Evolutionary conservation across 2,113 vertebrate species (phyloP), one percentile per base, ranked within the genome.

Genomic region (Tympanuchus pallidicinctus): DNA sequence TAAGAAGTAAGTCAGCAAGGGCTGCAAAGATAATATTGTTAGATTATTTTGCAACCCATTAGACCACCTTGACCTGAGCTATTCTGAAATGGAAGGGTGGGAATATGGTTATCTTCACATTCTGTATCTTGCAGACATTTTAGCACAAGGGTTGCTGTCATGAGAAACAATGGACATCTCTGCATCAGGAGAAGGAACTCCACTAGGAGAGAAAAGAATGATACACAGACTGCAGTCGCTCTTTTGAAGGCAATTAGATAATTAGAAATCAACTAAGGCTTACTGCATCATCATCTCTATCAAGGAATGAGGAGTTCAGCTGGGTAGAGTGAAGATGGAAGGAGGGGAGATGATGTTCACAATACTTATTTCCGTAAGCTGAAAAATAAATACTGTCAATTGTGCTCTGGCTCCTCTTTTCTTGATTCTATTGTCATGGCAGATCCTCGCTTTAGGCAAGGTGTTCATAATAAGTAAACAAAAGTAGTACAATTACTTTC

Each of bases 401-500:
- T 47, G 50, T 36, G 11, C 73, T 93, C 76, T 56, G 20, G 4
- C 42, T 90, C 13, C 20, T 72, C 56, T 75, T 81, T 38, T 70
- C 52, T 59, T 85, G 32, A 30, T 65, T 82, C 60, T 43, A 21
- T 30, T 83, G 38, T 34, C 38, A 90, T 1, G 0, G 43, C 69
- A 92, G 28, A 8, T 90, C 28, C 43, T 15, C 28, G 30, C 34
- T 77, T 80, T 11, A 70, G 67, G 34, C 60, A 85, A 86, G 74
- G 77, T 91, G 69, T 32, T 90, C 47, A 60, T n/a, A 64, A 63
- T 27, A 86, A 70, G 61, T 42, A 91, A 92, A 89, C 60, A 94
- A 81, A 92, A 90, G 36, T 52, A 86, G 17, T 57, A 54, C 83
- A 96, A 94, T 92, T 83, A 64, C 73, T 79, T 84, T 43, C 52